Percentiles rank a stretch among this genome's conserved stretches.
These are phyloP conservation scores for Lymantria dispar DNA, from an alignment of 2,888 invertebrate species.

Conservation along the genomic window DNA sequence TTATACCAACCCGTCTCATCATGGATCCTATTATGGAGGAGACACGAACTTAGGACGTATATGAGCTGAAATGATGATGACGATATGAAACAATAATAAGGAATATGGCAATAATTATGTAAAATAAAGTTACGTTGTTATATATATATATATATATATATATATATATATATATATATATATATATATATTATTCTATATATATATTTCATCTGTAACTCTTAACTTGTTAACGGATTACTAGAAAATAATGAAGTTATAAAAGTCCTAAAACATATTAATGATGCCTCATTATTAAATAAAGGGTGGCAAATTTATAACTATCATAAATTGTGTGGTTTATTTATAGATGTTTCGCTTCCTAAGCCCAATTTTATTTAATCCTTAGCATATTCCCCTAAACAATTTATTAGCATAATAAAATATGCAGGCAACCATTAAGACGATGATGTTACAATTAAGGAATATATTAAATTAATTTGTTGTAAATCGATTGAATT, in stretches of 20 bases:
- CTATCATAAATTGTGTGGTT: constrained; percentile 57
- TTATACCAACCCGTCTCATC: no score
- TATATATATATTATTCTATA: no score
- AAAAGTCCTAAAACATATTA: constrained; percentile 50
- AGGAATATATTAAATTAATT: neutral
- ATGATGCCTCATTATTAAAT: constrained; percentile 59
- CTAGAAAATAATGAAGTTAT: constrained; percentile 35
- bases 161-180: no score
- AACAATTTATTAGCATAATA: constrained; percentile 53
- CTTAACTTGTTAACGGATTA: constrained; percentile 1
- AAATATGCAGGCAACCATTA: constrained; percentile 30
- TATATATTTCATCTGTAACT: no score
- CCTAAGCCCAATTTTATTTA: constrained; percentile 37
- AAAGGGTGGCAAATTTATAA: constrained; percentile 65
- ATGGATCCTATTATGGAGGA: no score
- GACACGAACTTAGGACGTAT: no score
- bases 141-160: no score
- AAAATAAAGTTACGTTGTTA: no score
- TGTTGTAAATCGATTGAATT: constrained; percentile 3
- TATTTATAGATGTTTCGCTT: constrained; percentile 63
- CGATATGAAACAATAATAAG: no score
- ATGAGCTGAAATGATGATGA: no score
- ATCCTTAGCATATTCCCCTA: constrained; percentile 45
- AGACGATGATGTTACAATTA: neutral
- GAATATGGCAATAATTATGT: no score